Conservation (phyloP, 2,888 invertebrate species). For the Oscheius myriophilus region DNA sequence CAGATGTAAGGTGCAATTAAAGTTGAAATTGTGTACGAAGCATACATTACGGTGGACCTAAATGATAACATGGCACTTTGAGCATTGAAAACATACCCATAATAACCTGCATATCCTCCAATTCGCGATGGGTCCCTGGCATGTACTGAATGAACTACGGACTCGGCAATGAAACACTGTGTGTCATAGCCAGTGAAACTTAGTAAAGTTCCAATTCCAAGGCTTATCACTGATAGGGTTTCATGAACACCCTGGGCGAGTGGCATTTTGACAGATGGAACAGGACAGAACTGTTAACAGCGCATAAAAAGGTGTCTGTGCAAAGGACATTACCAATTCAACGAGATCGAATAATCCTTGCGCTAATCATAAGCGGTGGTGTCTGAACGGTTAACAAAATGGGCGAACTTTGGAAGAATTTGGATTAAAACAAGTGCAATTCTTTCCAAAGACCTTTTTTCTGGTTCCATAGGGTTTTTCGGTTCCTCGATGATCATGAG, state of each 20-base stretch:
- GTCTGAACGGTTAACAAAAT: too few relatives aligned
- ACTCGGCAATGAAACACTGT: constrained; percentile 18
- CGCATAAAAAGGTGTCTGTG: too few relatives aligned
- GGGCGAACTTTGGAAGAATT: too few relatives aligned
- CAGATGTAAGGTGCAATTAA: constrained; percentile 26
- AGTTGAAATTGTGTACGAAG: constrained; percentile 21
- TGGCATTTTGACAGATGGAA: constrained; percentile 17
- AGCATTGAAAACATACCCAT: constrained; percentile 9
- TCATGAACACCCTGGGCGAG: constrained; percentile 9
- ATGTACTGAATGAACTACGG: constrained; percentile 28
- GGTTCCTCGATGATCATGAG: too few relatives aligned
- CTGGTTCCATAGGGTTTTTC: too few relatives aligned
- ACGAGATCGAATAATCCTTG: too few relatives aligned
- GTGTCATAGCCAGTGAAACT: constrained; percentile 26
- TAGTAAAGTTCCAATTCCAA: constrained; percentile 13
- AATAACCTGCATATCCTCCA: constrained; percentile 30
- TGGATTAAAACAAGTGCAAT: too few relatives aligned
- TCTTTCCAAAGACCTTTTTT: too few relatives aligned
- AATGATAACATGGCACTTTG: neutral
- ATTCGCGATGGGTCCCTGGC: constrained; percentile 15
- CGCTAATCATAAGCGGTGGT: too few relatives aligned
- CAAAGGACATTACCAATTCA: too few relatives aligned
- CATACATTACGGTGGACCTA: constrained; percentile 24
- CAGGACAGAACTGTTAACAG: neutral
- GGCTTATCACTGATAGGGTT: neutral